Percentiles rank a stretch among this genome's conserved stretches.
Evolutionary conservation across 2,113 vertebrate genomes (phyloP).

Genomic region (Dasypus novemcinctus): DNA sequence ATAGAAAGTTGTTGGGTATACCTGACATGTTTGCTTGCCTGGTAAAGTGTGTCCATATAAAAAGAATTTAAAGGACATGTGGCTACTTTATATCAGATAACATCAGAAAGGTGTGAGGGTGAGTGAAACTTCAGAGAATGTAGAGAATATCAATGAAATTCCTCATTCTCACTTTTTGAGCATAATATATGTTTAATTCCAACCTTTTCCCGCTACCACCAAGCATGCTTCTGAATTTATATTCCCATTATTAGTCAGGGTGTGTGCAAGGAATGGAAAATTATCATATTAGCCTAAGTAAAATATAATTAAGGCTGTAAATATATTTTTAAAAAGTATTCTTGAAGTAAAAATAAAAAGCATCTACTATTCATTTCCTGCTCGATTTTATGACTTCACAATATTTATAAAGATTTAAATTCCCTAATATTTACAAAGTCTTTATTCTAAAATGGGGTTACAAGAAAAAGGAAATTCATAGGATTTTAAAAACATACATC

Average conservation of each 20-base stretch:
- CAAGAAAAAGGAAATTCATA: not conserved
- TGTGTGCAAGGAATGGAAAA: not conserved
- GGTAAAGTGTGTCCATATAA: not conserved
- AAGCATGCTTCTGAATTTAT: not conserved
- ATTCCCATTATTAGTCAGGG: not conserved
- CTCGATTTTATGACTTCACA: not conserved
- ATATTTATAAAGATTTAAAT: not conserved
- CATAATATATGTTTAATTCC: not conserved
- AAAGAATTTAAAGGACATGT: not conserved
- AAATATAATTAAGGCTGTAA: not conserved
- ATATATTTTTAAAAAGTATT: slow-evolving; percentile 29
- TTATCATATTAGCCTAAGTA: not conserved
- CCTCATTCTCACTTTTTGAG: not conserved
- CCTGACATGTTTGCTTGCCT: not conserved
- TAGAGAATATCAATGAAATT: not conserved
- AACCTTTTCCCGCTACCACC: not conserved
- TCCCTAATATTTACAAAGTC: not conserved
- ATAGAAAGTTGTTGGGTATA: not conserved
- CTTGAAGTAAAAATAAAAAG: slow-evolving; percentile 3
- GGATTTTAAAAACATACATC: not conserved
- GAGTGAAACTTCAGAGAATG: not conserved
- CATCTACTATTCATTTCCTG: not conserved
- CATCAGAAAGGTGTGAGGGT: not conserved
- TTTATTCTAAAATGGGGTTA: not conserved
- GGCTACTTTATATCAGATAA: not conserved